Conservation (phyloP, 2,113 vertebrate species). For the Pelodiscus sinensis region DNA sequence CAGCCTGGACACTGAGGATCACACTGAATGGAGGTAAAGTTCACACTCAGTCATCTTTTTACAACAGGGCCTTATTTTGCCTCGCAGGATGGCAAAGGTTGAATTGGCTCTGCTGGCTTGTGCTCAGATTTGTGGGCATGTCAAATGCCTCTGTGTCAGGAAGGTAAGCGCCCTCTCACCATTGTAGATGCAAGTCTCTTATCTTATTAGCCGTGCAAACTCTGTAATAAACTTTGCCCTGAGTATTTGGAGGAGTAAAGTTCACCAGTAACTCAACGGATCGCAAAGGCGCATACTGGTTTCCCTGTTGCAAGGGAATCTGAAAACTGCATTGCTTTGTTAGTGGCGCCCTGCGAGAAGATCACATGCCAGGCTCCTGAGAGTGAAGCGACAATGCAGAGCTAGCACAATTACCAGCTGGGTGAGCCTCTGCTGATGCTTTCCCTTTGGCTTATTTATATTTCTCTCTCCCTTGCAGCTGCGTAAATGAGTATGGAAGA, state of each 20-base stretch:
- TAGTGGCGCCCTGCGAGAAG: background rate
- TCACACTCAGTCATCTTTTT: rapidly evolving
- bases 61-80: background rate
- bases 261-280: slow-evolving; percentile 15
- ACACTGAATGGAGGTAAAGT: background rate
- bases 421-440: background rate
- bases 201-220: background rate
- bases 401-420: background rate
- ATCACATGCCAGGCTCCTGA: background rate
- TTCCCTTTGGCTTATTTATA: background rate
- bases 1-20: background rate
- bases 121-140: background rate
- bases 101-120: background rate
- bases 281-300: background rate
- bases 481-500: slow-evolving; percentile 98
- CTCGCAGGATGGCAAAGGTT: background rate
- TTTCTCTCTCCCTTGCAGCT: slow-evolving; percentile 76
- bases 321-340: background rate
- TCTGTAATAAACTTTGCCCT: slow-evolving; percentile 46
- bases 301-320: background rate
- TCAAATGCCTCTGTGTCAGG: rapidly evolving
- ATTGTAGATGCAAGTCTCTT: background rate
- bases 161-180: background rate
- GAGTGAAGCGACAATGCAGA: no score
- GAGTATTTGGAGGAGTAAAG: slow-evolving; percentile 73